phyloP scores from a whole-genome alignment of 2,113 vertebrate genomes.

The Grammomys surdaster region DNA sequence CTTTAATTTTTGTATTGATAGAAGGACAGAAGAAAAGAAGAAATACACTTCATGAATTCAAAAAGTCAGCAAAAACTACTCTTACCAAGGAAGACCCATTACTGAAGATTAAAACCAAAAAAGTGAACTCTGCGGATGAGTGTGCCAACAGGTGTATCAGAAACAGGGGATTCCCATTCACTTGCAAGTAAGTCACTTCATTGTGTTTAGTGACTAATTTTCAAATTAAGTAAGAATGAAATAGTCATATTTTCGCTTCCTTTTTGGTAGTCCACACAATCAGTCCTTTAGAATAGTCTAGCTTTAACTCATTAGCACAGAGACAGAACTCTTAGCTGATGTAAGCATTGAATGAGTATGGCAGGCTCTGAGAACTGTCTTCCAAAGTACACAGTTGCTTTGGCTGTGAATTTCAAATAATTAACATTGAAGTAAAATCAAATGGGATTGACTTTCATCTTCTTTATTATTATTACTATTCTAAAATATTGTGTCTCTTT shows the following conservation, averaged over 20 bases:
- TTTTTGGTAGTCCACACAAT: background rate
- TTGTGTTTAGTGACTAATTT: slow-evolving; percentile 29
- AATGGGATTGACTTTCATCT: slow-evolving; percentile 26
- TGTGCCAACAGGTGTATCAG: slow-evolving; percentile 95
- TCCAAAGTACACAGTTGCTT: slow-evolving; percentile 2
- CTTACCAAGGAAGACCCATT: slow-evolving; percentile 89
- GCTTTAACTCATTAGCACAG: background rate
- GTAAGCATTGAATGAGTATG: background rate
- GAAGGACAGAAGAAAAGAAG: slow-evolving; percentile 91
- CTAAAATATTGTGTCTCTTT: slow-evolving; percentile 36
- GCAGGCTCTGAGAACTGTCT: background rate
- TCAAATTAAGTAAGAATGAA: background rate
- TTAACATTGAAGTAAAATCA: slow-evolving; percentile 33
- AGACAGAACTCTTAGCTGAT: slow-evolving; percentile 4
- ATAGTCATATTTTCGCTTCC: background rate
- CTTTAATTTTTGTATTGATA: slow-evolving; percentile 78
- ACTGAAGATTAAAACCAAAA: slow-evolving; percentile 91
- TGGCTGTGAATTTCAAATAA: background rate
- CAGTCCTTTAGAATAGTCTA: background rate
- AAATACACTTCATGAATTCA: slow-evolving; percentile 96
- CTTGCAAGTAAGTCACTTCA: slow-evolving; percentile 93
- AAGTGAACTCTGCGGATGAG: slow-evolving; percentile 89
- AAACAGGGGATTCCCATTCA: slow-evolving; percentile 92
- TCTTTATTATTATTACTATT: background rate
- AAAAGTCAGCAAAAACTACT: slow-evolving; percentile 91